Base-by-base conservation (phyloP, 2,888 invertebrate species). In the Trachelus tabidus region DNA sequence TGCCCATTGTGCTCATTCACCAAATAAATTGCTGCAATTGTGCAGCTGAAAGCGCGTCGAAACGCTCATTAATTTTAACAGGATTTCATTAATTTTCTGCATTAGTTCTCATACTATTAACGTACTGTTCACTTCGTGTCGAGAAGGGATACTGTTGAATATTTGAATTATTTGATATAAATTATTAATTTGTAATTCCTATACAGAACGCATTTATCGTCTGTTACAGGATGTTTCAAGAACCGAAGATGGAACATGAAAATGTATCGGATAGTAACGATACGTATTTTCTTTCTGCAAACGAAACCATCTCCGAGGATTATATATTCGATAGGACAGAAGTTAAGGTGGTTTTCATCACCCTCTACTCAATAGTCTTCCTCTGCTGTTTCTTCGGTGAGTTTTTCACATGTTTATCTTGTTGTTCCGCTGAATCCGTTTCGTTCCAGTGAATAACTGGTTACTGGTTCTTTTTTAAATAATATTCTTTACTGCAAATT, bases 341-440 rank as follows among this genome's bases (percentile, higher is more conserved):
- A 90, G 94, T 96, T 77, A 94, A 95, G 88, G 93, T 95, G 76
- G 94, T 96, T 87, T 96, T 96, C 91, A 95, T 96, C 87, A 94
- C 94, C 0, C 92, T 96, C 37, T 96, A 96, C 89, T 94, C 95
- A 2, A 92, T 96, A 82, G 96, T 96, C 33, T 96, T 96, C 91
- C 95, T 96, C 91, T 95, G 95, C 87, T 96, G 96, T 90, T 96
- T 96, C 91, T 96, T 96, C 88, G 96, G 96, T 96, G 91, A 96
- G 96, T 94, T 76, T 15, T 35, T 75, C 30, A 37, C 31, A 73
- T 75, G 31, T 4, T 0, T n/a, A 6, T 15, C 73, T 33, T 30
- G 34, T 23, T 76, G 12, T 79, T 56, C 2, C 71, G 23, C 37
- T 31, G 31, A 31, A 31, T 31, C 31, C 31, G 31, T 31, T 31